phyloP scores from a whole-genome alignment of 2,888 invertebrate genomes.

The Pollenia amentaria region DNA sequence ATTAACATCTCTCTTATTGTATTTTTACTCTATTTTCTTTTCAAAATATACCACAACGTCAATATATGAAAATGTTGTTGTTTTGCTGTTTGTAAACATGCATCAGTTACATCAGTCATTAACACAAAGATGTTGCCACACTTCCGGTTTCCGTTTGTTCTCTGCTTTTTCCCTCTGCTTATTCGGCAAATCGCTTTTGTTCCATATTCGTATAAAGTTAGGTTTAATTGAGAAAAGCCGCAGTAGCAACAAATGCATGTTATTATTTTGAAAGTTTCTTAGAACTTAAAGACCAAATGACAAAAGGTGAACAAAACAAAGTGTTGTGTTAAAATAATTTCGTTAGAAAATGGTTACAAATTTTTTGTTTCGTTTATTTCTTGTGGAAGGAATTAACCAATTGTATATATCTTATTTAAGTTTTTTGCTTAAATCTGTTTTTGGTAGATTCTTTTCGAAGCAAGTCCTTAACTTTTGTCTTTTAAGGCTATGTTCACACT shows the following conservation, averaged over 20 bases:
- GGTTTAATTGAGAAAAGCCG: neutral
- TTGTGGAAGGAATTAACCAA: neutral
- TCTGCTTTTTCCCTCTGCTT: conserved; percentile 12
- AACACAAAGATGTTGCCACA: conserved; percentile 64
- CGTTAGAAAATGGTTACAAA: neutral
- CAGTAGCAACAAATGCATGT: neutral
- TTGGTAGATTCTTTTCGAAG: too few relatives aligned
- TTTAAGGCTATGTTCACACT: too few relatives aligned
- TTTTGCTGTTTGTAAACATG: conserved; percentile 64
- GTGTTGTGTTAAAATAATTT: conserved; percentile 8
- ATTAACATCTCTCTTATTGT: conserved; percentile 5
- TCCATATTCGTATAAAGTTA: conserved; percentile 14
- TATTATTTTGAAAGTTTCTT: conserved; percentile 19
- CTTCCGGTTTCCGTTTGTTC: conserved; percentile 71
- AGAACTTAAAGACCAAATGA: conserved; percentile 34
- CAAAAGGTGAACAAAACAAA: conserved; percentile 24
- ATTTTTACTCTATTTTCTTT: neutral
- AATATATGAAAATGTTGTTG: conserved; percentile 30
- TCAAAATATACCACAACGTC: neutral
- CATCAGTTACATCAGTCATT: conserved; percentile 50
- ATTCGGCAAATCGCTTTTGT: conserved; percentile 8
- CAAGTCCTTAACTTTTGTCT: too few relatives aligned
- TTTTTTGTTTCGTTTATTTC: neutral
- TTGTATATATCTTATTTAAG: too few relatives aligned
- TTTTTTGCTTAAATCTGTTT: too few relatives aligned